Evolutionary conservation across 2,888 invertebrate genomes (phyloP).

Genomic region (Drosophila yooni): DNA sequence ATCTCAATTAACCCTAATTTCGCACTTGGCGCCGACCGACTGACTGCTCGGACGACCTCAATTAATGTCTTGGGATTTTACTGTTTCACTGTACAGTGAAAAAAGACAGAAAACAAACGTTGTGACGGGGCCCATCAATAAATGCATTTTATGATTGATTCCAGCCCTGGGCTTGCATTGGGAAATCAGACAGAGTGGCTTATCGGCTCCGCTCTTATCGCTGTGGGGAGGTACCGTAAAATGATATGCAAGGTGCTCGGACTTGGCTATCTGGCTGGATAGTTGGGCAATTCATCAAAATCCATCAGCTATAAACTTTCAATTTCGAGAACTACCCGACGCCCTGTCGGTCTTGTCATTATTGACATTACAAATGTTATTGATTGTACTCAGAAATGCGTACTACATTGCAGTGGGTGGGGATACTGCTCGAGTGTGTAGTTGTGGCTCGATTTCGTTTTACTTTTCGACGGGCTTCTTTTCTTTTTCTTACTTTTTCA

Average conservation of each 20-base stretch:
- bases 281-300: conserved; percentile 68
- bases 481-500: conserved; percentile 23
- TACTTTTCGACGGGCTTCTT: conserved; percentile 51
- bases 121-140: conserved; percentile 53
- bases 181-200: conserved; percentile 32
- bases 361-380: conserved; percentile 81
- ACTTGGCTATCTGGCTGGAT: conserved; percentile 28
- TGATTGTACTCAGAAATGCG: conserved; percentile 54
- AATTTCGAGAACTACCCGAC: conserved; percentile 47
- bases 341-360: conserved; percentile 68
- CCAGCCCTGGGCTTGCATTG: conserved; percentile 9
- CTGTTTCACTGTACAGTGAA: background rate
- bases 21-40: conserved; percentile 41
- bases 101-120: background rate
- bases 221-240: conserved; percentile 24
- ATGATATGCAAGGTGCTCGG: conserved; percentile 68
- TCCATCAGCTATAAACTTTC: conserved; percentile 63
- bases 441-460: conserved; percentile 50
- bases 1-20: conserved; percentile 68
- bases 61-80: conserved; percentile 31
- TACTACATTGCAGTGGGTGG: no score
- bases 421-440: background rate
- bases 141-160: conserved; percentile 67
- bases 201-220: conserved; percentile 51
- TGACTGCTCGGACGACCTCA: conserved; percentile 43